Evolutionary conservation across 2,888 invertebrate genomes (phyloP), one percentile per base, ranked within the genome.

Genomic region (Eristalinus sepulchralis): DNA sequence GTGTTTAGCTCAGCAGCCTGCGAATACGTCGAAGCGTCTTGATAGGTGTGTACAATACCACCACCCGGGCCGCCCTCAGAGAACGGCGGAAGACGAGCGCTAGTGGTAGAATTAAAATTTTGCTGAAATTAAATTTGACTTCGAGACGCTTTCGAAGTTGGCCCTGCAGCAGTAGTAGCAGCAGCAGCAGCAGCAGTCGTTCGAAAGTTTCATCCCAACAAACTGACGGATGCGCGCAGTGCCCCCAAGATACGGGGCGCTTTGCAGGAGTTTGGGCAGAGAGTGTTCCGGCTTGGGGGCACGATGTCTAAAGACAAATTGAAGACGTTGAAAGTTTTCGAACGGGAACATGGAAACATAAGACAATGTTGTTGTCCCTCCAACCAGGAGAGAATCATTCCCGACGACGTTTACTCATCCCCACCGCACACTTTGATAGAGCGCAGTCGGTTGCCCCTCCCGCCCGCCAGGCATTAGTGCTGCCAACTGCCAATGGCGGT

Each of bases 81-180:
- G 9, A 34, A 8, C 0, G 39, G 17, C 4, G 47, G 47, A n/a
- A 17, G 17, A 47, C 47, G n/a, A 47, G 17, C 8, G 17, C 17
- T 47, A 47, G 47, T 8, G 6, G 47, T n/a, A 31, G 72, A 72
- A 81, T 75, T 75, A 81, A 75, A 71, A 82, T 82, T 64, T 68
- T 59, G 67, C 62, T 60, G 62, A 80, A 84, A 76, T 84, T 62
- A 67, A 80, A 84, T 84, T 76, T 80, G 66, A 80, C 80, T 84
- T 76, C 71, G 57, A 80, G 80, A 75, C 71, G 62, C 60, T 67
- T 47, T 55, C 57, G 55, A 84, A 84, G 55, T 83, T 83, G 60
- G 63, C 47, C 47, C 62, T 47, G 11, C 20, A 13, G 17, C 53
- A 55, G 55, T 10, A 59, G 11, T 17, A 13, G 17, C 53, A 55